Percentiles rank a stretch among this genome's conserved stretches.
phyloP scores from a whole-genome alignment of 2,113 vertebrate species.

The Nanorana parkeri region DNA sequence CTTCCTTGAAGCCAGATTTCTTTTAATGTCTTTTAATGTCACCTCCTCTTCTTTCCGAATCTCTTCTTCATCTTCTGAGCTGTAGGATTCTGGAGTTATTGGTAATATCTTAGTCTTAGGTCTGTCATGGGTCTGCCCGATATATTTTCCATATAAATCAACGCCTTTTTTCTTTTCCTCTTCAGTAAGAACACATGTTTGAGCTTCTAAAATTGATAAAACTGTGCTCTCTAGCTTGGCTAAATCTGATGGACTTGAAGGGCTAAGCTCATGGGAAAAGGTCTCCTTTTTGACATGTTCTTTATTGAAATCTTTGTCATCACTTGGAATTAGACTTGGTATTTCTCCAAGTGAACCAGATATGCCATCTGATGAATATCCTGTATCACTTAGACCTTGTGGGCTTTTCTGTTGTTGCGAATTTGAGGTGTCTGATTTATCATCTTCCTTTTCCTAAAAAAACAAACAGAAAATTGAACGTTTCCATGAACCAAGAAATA shows the following conservation, averaged over 20 bases:
- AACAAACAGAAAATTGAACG: constrained; percentile 65
- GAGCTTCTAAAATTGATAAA: constrained; percentile 91
- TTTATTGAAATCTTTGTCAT: constrained; percentile 78
- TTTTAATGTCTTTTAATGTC: constrained; percentile 62
- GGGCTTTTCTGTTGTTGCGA: constrained; percentile 83
- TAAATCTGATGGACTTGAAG: constrained; percentile 88
- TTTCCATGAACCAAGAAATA: constrained; percentile 3
- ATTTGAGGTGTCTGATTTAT: constrained; percentile 78
- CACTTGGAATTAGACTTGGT: constrained; percentile 76
- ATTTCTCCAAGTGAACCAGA: constrained; percentile 84
- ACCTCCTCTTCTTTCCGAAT: constrained; percentile 66
- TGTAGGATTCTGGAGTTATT: constrained; percentile 73
- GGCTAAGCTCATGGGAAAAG: constrained; percentile 78
- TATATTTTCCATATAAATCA: constrained; percentile 63
- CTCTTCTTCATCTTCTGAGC: constrained; percentile 80
- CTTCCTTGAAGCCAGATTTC: constrained; percentile 62
- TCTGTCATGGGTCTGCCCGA: constrained; percentile 72
- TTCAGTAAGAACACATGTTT: constrained; percentile 72
- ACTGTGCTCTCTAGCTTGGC: constrained; percentile 93
- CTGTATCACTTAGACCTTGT: constrained; percentile 82
- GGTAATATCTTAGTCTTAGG: constrained; percentile 77
- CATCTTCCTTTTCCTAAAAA: constrained; percentile 81
- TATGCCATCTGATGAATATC: constrained; percentile 84
- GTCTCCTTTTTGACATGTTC: constrained; percentile 75
- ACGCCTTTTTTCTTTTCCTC: constrained; percentile 68